Conservation (phyloP, 1,140 invertebrate species). For the Bombyx mandarina region DNA sequence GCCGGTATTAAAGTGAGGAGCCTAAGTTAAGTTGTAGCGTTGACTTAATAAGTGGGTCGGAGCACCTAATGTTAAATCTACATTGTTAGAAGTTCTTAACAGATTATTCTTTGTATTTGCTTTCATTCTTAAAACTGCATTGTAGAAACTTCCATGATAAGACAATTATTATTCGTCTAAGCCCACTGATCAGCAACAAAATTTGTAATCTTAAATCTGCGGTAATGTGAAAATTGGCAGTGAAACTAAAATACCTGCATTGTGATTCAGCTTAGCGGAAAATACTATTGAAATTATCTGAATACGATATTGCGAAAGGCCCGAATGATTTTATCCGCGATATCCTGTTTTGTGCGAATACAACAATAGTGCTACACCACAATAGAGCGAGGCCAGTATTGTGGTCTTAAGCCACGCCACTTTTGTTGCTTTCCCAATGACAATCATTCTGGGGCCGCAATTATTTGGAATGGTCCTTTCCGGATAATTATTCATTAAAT, state of each 20-base stretch:
- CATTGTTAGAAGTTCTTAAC: constrained; percentile 3
- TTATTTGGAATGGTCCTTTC: too few relatives aligned
- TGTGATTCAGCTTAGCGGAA: background rate
- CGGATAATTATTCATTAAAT: too few relatives aligned
- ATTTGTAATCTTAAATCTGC: too few relatives aligned
- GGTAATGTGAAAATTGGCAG: too few relatives aligned
- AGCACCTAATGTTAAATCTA: constrained; percentile 2
- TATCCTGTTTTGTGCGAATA: background rate
- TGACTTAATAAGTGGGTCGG: constrained; percentile 9
- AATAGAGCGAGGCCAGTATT: background rate
- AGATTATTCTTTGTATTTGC: background rate
- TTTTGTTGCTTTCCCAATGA: too few relatives aligned
- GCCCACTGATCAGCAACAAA: too few relatives aligned
- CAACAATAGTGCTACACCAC: background rate
- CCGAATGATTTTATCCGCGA: constrained; percentile 1
- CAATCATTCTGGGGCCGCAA: too few relatives aligned
- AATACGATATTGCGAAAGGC: background rate
- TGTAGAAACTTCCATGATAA: too few relatives aligned
- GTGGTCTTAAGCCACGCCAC: background rate
- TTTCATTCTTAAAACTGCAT: too few relatives aligned
- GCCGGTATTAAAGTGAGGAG: constrained; percentile 7
- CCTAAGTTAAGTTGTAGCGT: constrained; percentile 5
- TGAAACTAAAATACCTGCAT: too few relatives aligned
- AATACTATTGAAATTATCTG: background rate
- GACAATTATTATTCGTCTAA: too few relatives aligned